Evolutionary conservation across 2,113 vertebrate genomes (phyloP).

Genomic region (Dascyllus trimaculatus): DNA sequence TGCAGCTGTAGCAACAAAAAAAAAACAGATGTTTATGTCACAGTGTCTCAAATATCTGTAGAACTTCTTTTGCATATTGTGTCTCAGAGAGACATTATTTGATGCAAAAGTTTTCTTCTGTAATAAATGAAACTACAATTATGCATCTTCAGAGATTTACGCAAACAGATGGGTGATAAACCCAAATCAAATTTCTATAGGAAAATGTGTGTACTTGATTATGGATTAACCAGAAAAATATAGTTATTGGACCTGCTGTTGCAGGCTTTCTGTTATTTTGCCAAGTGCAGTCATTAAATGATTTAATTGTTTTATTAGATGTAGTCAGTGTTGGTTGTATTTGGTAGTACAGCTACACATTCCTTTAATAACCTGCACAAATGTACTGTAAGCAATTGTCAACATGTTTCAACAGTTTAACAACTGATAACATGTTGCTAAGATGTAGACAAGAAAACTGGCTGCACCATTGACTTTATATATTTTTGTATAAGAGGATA

Average conservation of each 20-base stretch:
- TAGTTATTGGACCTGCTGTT: neutral
- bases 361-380: neutral
- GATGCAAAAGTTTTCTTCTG: neutral
- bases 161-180: neutral
- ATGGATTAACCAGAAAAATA: neutral
- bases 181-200: neutral
- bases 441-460: neutral
- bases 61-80: neutral
- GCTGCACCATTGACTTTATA: neutral
- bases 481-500: neutral
- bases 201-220: neutral
- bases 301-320: neutral
- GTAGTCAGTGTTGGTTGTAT: too few species aligned
- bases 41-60: neutral
- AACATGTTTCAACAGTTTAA: neutral
- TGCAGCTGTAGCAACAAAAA: slow-evolving; percentile 23
- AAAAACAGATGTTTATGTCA: neutral
- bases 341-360: neutral
- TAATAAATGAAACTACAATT: neutral
- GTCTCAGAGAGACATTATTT: neutral
- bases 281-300: neutral
- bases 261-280: neutral
- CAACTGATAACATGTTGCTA: neutral
- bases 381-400: neutral
- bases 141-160: too few species aligned